A percentile compares a stretch with the other conserved stretches of the same genome.
Evolutionary conservation across 2,888 invertebrate genomes (phyloP).

Genomic region (Aleiodes testaceus): DNA sequence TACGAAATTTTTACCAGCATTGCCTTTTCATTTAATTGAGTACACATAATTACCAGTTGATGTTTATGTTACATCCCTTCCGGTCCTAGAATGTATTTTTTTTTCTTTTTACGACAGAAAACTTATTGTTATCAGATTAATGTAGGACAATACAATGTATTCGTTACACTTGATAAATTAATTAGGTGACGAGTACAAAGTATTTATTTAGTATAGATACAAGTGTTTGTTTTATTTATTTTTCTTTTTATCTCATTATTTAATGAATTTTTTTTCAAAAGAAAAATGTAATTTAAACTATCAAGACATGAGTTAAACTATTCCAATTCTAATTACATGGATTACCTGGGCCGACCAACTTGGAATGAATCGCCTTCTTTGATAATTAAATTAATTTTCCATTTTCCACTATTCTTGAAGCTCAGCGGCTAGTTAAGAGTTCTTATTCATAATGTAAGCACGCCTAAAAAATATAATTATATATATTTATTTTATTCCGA

Average conservation of each 20-base stretch:
- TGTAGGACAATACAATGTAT: slow-evolving; percentile 17
- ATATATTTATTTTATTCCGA: background rate
- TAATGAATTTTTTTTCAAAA: background rate
- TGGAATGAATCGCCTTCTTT: slow-evolving; percentile 6
- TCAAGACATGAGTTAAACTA: slow-evolving; percentile 17
- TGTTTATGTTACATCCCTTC: too few relatives aligned
- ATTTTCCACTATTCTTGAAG: background rate
- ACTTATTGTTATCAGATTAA: background rate
- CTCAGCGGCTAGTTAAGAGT: slow-evolving; percentile 15
- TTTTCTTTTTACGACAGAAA: slow-evolving; percentile 11
- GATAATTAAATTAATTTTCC: slow-evolving; percentile 19
- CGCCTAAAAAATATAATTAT: slow-evolving; percentile 18
- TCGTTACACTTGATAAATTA: slow-evolving; percentile 16
- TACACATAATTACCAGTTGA: slow-evolving; percentile 8
- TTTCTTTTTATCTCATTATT: background rate
- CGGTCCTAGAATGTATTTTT: slow-evolving; percentile 1
- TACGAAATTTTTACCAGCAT: background rate
- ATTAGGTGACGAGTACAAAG: slow-evolving; percentile 19
- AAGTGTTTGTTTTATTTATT: background rate
- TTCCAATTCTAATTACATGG: slow-evolving; percentile 12
- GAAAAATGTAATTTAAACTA: background rate
- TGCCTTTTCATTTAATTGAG: slow-evolving; percentile 21
- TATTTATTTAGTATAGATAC: slow-evolving; percentile 17
- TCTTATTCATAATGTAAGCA: slow-evolving; percentile 10
- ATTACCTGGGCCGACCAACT: background rate